These are phyloP conservation scores for Oceanodroma tethys DNA, from an alignment of 2,113 vertebrate species.

Conservation along the genomic window DNA sequence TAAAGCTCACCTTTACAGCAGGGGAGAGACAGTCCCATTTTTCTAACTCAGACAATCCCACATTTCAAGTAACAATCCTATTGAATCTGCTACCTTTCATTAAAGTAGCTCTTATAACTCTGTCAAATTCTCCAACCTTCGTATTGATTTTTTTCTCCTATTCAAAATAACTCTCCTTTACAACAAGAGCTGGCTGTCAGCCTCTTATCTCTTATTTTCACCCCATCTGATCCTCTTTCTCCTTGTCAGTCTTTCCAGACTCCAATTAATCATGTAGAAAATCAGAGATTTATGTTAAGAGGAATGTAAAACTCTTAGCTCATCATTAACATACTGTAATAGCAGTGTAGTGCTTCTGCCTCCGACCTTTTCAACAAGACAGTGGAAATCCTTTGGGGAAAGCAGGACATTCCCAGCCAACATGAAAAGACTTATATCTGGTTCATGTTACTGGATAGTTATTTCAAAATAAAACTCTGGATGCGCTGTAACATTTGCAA, in stretches of 20 bases:
- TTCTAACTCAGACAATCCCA: slow-evolving; percentile 42
- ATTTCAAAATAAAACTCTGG: slow-evolving; percentile 29
- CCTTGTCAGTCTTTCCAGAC: slow-evolving; percentile 31
- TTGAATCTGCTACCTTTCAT: slow-evolving; percentile 62
- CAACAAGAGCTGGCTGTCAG: slow-evolving; percentile 55
- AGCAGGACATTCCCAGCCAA: slow-evolving; percentile 22
- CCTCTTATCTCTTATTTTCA: slow-evolving; percentile 63
- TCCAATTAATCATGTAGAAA: slow-evolving; percentile 57
- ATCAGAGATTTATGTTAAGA: slow-evolving; percentile 53
- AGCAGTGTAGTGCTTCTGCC: slow-evolving; percentile 8
- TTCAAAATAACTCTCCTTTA: slow-evolving; percentile 66
- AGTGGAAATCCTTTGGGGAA: neutral
- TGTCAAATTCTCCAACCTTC: slow-evolving; percentile 64
- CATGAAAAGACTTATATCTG: neutral
- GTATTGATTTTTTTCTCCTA: slow-evolving; percentile 62
- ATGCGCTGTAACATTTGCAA: neutral
- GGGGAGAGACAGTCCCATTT: neutral
- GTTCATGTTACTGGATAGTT: neutral
- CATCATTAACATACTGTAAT: slow-evolving; percentile 54
- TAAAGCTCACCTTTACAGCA: slow-evolving; percentile 2
- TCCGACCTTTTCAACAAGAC: slow-evolving; percentile 26
- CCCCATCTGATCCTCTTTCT: slow-evolving; percentile 51
- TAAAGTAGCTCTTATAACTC: slow-evolving; percentile 64
- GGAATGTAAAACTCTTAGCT: slow-evolving; percentile 35
- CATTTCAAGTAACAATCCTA: slow-evolving; percentile 48